Base-by-base conservation (phyloP, 1,140 invertebrate genomes). In the Daktulosphaira vitifoliae region DNA sequence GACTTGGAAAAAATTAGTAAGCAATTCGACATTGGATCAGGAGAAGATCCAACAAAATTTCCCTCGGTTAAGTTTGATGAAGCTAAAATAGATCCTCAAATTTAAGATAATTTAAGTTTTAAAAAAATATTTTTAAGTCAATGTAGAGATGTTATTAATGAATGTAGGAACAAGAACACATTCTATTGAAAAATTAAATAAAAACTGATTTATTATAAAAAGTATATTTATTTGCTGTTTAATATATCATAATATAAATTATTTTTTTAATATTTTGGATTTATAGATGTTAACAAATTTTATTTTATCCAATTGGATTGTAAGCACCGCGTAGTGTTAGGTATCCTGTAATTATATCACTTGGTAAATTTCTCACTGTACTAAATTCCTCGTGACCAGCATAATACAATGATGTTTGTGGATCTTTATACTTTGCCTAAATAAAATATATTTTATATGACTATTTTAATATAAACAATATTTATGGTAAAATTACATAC, bases 331-430 rank as follows among this genome's bases (percentile, higher is more conserved):
- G 79, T 25, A 95, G 75, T 48, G 88, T 84, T 53, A 96, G 74
- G 75, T 92, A 93, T 22, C 90, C 90, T 65, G 88, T 84, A 25
- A 90, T 89, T 68, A 93, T 90, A 72, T 95, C 91, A 81, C 89
- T 91, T 20, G 91, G 90, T 66, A 96, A 76, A 71, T 83, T 87
- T 70, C 87, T 80, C 25, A 94, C 83, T 22, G 88, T 87, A 15
- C 82, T 78, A 77, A 91, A 95, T 76, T 95, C 92, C 69, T 93
- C 90, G 42, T 83, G 78, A 74, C 85, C 88, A 46, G 87, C 83
- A 76, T 86, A 96, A 68, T 85, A 81, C 11, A 96, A 77, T 73
- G 93, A 91, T 11, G 89, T 92, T 72, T 92, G 87, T 20, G 92
- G 88, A 80, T 95, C 91, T 69, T 87, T 88, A 71, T 95, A 96